A percentile compares a stretch with the other conserved stretches of the same genome.
phyloP scores from a whole-genome alignment of 2,797 vertebrate species.

The Chaetodon trifasciatus region DNA sequence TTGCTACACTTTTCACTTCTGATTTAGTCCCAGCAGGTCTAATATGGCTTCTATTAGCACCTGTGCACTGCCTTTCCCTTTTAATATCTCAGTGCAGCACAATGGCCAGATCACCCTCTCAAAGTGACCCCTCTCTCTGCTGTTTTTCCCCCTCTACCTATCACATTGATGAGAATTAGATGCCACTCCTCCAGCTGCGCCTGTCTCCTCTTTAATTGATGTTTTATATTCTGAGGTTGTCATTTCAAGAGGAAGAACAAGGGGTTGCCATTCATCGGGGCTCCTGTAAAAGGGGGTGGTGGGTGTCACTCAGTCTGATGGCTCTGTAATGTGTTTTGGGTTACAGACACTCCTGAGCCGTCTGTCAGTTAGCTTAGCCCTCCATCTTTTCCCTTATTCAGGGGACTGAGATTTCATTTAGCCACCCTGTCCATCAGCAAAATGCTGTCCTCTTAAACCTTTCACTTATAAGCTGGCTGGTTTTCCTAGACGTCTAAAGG shows the following conservation, averaged over 20 bases:
- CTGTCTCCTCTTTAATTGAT: slow-evolving; percentile 83
- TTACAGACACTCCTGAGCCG: slow-evolving; percentile 67
- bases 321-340: slow-evolving; percentile 82
- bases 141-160: slow-evolving; percentile 23
- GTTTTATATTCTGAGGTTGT: slow-evolving; percentile 85
- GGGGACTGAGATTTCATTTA: slow-evolving; percentile 74
- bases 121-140: slow-evolving; percentile 71
- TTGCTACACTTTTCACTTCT: slow-evolving; percentile 53
- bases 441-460: slow-evolving; percentile 64
- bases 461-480: slow-evolving; percentile 48
- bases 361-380: slow-evolving; percentile 76
- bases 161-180: slow-evolving; percentile 81
- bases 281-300: slow-evolving; percentile 62
- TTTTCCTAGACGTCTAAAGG: slow-evolving; percentile 53
- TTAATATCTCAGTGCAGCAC: slow-evolving; percentile 53
- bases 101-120: slow-evolving; percentile 51
- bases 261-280: slow-evolving; percentile 73
- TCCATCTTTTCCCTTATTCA: slow-evolving; percentile 66
- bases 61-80: slow-evolving; percentile 57
- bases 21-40: slow-evolving; percentile 45
- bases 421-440: slow-evolving; percentile 68
- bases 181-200: slow-evolving; percentile 78
- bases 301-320: slow-evolving; percentile 80
- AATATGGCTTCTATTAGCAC: slow-evolving; percentile 50
- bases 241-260: slow-evolving; percentile 79